Conservation (phyloP, 2,888 invertebrate species). For the Orthosia gracilis region DNA sequence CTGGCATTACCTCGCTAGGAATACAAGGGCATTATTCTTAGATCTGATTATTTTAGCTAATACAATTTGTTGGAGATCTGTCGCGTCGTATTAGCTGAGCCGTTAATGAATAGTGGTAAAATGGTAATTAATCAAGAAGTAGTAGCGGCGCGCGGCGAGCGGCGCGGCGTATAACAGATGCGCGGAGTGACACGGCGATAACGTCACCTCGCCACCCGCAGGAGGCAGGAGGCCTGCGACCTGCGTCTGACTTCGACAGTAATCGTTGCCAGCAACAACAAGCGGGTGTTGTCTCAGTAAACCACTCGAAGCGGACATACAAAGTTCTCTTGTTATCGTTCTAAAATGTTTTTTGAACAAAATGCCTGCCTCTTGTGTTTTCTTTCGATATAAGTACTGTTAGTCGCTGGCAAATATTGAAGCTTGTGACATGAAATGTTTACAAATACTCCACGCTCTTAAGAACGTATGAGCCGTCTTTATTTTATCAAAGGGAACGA, state of each 20-base stretch:
- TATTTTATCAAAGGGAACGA: conserved; percentile 16
- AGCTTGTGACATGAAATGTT: conserved; percentile 50
- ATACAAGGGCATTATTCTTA: conserved; percentile 27
- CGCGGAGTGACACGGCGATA: conserved; percentile 4
- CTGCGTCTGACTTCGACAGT: background rate
- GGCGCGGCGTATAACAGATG: conserved; percentile 19
- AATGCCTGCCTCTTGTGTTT: conserved; percentile 50
- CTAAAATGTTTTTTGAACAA: conserved; percentile 45
- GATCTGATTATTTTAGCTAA: conserved; percentile 25
- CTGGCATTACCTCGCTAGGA: background rate
- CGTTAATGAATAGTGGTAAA: conserved; percentile 32
- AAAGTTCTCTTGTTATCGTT: conserved; percentile 45
- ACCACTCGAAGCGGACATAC: conserved; percentile 34
- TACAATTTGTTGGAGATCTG: conserved; percentile 17
- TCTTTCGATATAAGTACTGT: conserved; percentile 50
- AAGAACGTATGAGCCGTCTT: conserved; percentile 20
- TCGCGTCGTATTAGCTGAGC: conserved; percentile 3
- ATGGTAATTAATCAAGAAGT: conserved; percentile 30
- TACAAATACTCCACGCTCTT: conserved; percentile 46
- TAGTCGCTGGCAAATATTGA: conserved; percentile 33
- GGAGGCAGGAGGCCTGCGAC: too few species aligned
- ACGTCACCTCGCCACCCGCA: background rate
- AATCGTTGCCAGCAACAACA: conserved; percentile 45
- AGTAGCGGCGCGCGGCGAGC: conserved; percentile 4
- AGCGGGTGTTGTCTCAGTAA: conserved; percentile 43